A percentile compares a stretch with the other conserved stretches of the same genome.
Conservation (phyloP, 2,797 vertebrate genomes). For the Acanthopagrus latus region DNA sequence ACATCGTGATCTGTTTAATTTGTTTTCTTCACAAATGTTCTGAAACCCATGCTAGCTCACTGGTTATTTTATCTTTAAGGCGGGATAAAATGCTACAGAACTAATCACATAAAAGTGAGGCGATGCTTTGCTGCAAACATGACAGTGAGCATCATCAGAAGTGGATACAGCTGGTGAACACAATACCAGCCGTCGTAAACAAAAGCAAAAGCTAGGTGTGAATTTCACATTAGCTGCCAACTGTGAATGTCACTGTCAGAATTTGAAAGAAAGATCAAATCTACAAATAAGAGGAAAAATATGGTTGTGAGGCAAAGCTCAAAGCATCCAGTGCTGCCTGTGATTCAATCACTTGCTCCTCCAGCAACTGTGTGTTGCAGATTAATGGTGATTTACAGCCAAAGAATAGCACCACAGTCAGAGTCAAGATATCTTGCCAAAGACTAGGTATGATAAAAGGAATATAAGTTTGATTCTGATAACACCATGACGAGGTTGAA, state of each 20-base stretch:
- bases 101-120: neutral
- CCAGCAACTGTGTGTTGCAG: neutral
- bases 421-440: neutral
- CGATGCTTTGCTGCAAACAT: slow-evolving; percentile 14
- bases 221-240: slow-evolving; percentile 43
- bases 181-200: slow-evolving; percentile 8
- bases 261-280: slow-evolving; percentile 25
- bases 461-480: neutral
- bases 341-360: slow-evolving; percentile 1
- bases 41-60: neutral
- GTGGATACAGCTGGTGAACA: slow-evolving; percentile 20
- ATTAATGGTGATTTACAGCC: slow-evolving; percentile 1
- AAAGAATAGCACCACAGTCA: neutral
- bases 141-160: slow-evolving; percentile 6
- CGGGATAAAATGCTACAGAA: neutral
- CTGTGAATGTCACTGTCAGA: slow-evolving; percentile 45
- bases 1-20: neutral
- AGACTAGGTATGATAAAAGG: neutral
- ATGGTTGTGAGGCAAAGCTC: slow-evolving; percentile 34
- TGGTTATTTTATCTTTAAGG: neutral
- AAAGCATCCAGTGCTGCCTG: slow-evolving; percentile 5
- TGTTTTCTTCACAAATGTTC: neutral
- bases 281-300: slow-evolving; percentile 36
- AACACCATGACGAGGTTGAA: neutral
- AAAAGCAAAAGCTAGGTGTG: slow-evolving; percentile 38